These are phyloP conservation scores for Podilymbus podiceps DNA, from an alignment of 2,113 vertebrate genomes.

Conservation along the genomic window DNA sequence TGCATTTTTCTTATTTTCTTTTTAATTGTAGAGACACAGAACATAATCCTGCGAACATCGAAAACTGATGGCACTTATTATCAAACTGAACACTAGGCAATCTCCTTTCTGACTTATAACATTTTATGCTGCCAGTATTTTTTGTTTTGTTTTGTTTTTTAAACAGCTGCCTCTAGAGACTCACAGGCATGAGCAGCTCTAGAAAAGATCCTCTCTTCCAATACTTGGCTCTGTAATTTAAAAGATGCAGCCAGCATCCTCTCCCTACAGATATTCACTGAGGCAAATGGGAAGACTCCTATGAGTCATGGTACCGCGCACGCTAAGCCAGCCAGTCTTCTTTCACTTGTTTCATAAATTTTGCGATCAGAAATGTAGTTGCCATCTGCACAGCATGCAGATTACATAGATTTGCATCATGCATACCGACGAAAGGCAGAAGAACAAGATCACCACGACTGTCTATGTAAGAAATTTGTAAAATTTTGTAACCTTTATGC, in stretches of 20 bases:
- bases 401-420: neutral
- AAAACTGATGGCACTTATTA: constrained; percentile 16
- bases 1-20: constrained; percentile 41
- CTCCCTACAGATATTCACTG: neutral
- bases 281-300: constrained; percentile 2
- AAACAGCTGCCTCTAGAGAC: constrained; percentile 26
- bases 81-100: constrained; percentile 11
- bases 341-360: neutral
- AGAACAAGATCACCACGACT: neutral
- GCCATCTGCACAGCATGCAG: neutral
- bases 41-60: neutral
- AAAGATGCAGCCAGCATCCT: constrained; percentile 7
- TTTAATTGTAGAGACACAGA: constrained; percentile 37
- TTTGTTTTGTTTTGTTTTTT: constrained; percentile 37
- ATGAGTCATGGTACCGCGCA: constrained; percentile 4
- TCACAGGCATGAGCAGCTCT: neutral
- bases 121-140: neutral
- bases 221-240: neutral
- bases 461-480: neutral
- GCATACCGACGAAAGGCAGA: neutral
- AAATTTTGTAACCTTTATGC: neutral
- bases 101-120: neutral
- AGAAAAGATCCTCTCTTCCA: constrained; percentile 29
- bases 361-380: neutral
- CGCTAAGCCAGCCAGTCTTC: neutral